Evolutionary conservation across 1,140 invertebrate genomes (phyloP), one percentile per base, ranked within the genome.

Genomic region (Polypedilum pembai): DNA sequence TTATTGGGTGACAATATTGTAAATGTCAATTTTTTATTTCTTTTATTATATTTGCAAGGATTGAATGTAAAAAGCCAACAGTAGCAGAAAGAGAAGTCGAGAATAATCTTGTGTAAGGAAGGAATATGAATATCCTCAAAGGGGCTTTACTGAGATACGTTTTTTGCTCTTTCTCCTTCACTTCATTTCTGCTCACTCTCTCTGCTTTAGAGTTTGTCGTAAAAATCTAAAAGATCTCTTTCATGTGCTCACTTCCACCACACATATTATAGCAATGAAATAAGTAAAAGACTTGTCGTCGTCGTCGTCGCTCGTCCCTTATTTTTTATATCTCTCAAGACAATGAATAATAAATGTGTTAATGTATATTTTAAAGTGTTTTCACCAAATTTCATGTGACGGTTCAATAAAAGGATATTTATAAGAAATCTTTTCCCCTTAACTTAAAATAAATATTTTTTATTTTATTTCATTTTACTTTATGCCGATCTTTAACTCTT

Each of bases 281-380:
- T 56, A 56, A 56, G 24, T 33, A 56, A 56, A 56, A 56, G 45
- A 56, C 45, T 56, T n/a, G 45, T 56, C 8, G 45, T 56, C 45
- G 41, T 45, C 41, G 45, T 56, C 45, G 45, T 56, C 45, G 45
- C n/a, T 56, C 45, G 45, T 56, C 45, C 45, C 45, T 56, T 56
- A 56, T 56, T 15, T 56, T 56, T 56, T 56, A 56, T 56, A 12
- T 56, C 45, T 56, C 45, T 56, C 45, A 56, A 56, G 45, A 56
- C 45, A 56, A 56, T 56, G 45, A 56, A 56, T 56, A 56, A 56
- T 56, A 56, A 56, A 56, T 56, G 45, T 56, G 45, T 56, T 56
- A 56, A 56, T 56, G 45, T 56, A 56, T 56, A 56, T n/a, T 56
- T 56, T 56, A 56, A 56, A 56, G 45, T 56, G 45, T 56, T 56